phyloP scores from a whole-genome alignment of 23 tunicate species.

The Oikopleura vanhoeffeni region DNA sequence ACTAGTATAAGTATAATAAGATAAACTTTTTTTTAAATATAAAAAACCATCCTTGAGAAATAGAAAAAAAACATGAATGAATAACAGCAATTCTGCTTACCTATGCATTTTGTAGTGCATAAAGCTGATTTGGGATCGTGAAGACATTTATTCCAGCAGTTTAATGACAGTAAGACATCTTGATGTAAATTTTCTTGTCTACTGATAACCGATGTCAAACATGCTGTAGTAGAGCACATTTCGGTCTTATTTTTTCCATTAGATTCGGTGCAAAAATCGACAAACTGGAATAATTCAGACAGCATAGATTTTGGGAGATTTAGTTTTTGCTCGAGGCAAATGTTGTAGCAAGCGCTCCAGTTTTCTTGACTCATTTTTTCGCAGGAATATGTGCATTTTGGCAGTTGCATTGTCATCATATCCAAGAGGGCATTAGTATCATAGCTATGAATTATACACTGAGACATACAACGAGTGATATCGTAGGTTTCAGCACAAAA shows the following conservation, averaged over 20 bases:
- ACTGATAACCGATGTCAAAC: not conserved
- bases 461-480: not conserved
- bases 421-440: not conserved
- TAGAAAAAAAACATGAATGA: too few relatives aligned
- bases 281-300: not conserved
- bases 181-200: not conserved
- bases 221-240: not conserved
- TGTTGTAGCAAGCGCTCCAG: not conserved
- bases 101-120: not conserved
- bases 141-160: slow-evolving; percentile 2
- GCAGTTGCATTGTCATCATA: not conserved
- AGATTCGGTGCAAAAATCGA: not conserved
- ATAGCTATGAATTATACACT: not conserved
- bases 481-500: not conserved
- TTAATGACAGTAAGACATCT: not conserved
- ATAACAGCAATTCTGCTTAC: too few relatives aligned
- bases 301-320: not conserved
- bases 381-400: not conserved
- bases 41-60: too few relatives aligned
- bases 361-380: not conserved
- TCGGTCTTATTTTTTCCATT: not conserved
- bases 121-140: not conserved
- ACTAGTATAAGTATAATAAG: too few relatives aligned
- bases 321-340: not conserved
- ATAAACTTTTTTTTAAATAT: too few relatives aligned